These are phyloP conservation scores for Recurvirostra avosetta DNA, from an alignment of 2,113 vertebrate species.

Conservation along the genomic window DNA sequence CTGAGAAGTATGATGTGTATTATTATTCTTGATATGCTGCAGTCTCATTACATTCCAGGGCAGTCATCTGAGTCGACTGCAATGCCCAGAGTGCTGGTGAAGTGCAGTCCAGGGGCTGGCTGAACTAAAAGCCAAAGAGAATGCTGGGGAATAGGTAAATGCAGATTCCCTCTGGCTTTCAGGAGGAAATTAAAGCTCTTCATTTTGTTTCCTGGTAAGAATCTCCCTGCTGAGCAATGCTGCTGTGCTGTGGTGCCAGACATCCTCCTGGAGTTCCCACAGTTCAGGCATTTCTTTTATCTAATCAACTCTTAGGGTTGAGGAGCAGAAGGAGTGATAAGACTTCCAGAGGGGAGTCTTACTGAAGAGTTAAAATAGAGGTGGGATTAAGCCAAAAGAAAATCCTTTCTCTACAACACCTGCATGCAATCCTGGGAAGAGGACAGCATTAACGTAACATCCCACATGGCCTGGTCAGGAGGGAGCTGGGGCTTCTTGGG, in stretches of 20 bases:
- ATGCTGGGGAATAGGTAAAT: neutral
- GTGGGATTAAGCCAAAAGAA: neutral
- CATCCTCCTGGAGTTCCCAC: neutral
- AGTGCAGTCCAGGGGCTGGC: neutral
- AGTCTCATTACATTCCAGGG: constrained; percentile 5
- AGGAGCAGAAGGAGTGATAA: neutral
- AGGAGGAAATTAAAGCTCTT: neutral
- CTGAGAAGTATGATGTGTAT: neutral
- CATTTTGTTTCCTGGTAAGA: neutral
- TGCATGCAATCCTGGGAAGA: neutral
- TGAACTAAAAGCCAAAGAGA: neutral
- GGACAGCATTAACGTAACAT: neutral
- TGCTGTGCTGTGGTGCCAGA: neutral
- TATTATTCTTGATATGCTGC: neutral
- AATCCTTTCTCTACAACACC: neutral
- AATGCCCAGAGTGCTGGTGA: neutral
- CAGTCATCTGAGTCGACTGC: neutral
- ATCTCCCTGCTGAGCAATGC: neutral
- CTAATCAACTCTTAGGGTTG: neutral
- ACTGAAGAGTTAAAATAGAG: neutral
- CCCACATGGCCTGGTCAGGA: neutral
- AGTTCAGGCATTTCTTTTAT: neutral
- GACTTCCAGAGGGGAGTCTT: neutral
- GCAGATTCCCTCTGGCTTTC: neutral
- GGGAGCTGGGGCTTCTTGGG: neutral